Evolutionary conservation across 2,797 vertebrate genomes (phyloP).

Genomic region (Sorex maritimensis): DNA sequence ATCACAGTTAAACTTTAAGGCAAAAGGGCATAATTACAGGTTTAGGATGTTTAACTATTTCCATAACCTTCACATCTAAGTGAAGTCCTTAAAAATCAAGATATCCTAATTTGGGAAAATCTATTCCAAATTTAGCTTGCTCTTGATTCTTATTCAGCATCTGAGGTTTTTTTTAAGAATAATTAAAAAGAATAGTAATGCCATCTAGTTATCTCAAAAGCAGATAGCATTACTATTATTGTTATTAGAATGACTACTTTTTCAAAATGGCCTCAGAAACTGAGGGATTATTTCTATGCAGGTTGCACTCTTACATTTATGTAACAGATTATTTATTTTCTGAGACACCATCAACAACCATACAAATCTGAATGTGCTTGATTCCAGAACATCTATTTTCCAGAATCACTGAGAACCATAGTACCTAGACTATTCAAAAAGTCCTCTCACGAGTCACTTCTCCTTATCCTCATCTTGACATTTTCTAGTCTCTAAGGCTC

Average conservation of each 20-base stretch:
- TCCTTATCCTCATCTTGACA: not conserved
- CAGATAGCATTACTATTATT: constrained; percentile 9
- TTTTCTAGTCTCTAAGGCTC: constrained; percentile 6
- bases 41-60: constrained; percentile 53
- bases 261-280: constrained; percentile 18
- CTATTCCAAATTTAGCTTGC: constrained; percentile 71
- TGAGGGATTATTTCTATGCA: constrained; percentile 39
- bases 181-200: constrained; percentile 26
- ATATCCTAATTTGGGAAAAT: constrained; percentile 64
- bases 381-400: not conserved
- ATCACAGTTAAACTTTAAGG: constrained; percentile 37
- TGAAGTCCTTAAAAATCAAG: constrained; percentile 8
- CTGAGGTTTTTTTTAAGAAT: constrained; percentile 23
- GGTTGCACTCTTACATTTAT: not conserved
- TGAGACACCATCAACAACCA: too few species aligned
- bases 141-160: constrained; percentile 58
- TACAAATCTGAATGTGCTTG: not conserved
- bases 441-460: not conserved
- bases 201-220: constrained; percentile 14
- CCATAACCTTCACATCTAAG: constrained; percentile 35
- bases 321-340: not conserved
- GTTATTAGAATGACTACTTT: constrained; percentile 53
- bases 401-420: not conserved
- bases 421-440: not conserved
- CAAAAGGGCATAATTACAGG: constrained; percentile 51